Percentiles rank a stretch among this genome's conserved stretches.
phyloP scores from a whole-genome alignment of 2,113 vertebrate species.

The Scartelaos histophorus region DNA sequence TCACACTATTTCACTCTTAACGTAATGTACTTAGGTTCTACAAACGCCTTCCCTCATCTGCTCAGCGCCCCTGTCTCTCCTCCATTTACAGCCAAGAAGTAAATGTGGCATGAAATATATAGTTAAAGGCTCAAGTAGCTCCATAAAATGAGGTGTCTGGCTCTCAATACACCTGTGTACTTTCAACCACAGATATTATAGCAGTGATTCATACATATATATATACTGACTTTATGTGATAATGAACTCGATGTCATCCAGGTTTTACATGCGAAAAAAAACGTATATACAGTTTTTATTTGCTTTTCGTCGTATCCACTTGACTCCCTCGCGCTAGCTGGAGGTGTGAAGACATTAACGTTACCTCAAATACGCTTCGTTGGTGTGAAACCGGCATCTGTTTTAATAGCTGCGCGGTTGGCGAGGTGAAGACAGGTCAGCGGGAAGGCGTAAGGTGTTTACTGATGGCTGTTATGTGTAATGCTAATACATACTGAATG shows the following conservation, averaged over 20 bases:
- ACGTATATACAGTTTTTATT: not conserved
- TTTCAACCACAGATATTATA: not conserved
- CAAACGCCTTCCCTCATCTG: slow-evolving; percentile 34
- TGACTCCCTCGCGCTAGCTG: slow-evolving; percentile 16
- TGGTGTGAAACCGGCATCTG: slow-evolving; percentile 37
- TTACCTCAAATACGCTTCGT: slow-evolving; percentile 27
- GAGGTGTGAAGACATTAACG: slow-evolving; percentile 50
- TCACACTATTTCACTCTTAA: not conserved
- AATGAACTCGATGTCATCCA: not conserved
- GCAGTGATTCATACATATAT: slow-evolving; percentile 1
- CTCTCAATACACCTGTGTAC: not conserved
- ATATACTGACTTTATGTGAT: slow-evolving; percentile 2
- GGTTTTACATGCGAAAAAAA: slow-evolving; percentile 11
- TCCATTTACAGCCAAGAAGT: slow-evolving; percentile 45
- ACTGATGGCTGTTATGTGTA: not conserved
- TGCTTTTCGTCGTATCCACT: slow-evolving; percentile 10
- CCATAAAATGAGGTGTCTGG: slow-evolving; percentile 48
- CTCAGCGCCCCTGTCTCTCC: slow-evolving; percentile 30
- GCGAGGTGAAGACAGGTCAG: slow-evolving; percentile 26
- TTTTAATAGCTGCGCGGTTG: slow-evolving; percentile 28
- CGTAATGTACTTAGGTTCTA: not conserved
- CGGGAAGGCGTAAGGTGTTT: slow-evolving; percentile 7
- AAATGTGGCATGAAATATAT: slow-evolving; percentile 74
- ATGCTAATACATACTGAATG: slow-evolving; percentile 23
- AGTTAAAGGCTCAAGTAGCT: slow-evolving; percentile 65